These are phyloP conservation scores for Triplophysa tibetana DNA, from an alignment of 2,113 vertebrate genomes.

Conservation along the genomic window DNA sequence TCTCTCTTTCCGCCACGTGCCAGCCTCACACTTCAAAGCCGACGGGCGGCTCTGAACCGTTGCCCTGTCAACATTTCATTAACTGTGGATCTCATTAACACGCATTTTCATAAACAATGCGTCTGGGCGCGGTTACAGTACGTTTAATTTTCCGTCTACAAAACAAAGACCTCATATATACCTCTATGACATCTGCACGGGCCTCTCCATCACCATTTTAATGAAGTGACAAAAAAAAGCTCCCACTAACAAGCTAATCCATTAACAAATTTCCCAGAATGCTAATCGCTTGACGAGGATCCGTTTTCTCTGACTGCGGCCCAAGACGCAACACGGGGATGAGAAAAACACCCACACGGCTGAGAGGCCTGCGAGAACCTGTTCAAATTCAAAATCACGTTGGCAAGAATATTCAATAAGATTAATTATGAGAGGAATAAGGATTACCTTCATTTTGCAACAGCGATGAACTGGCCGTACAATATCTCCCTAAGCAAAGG, in stretches of 20 bases:
- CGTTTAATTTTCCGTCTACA: neutral
- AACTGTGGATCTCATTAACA: slow-evolving; percentile 48
- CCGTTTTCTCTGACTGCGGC: neutral
- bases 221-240: slow-evolving; percentile 6
- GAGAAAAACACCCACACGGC: too few relatives aligned
- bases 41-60: slow-evolving; percentile 8
- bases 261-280: neutral
- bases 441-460: too few relatives aligned
- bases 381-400: neutral
- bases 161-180: neutral
- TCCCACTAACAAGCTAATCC: neutral
- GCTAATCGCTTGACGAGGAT: neutral
- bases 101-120: slow-evolving; percentile 28
- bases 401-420: neutral
- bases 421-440: too few relatives aligned
- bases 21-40: slow-evolving; percentile 33
- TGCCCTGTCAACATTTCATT: slow-evolving; percentile 47
- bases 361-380: neutral
- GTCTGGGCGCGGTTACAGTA: neutral
- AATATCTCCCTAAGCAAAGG: too few relatives aligned
- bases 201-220: neutral
- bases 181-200: slow-evolving; percentile 3
- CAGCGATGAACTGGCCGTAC: too few relatives aligned
- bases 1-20: neutral
- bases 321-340: neutral